These are phyloP conservation scores for Podabrus alpinus DNA, from an alignment of 2,888 invertebrate species.

Conservation along the genomic window DNA sequence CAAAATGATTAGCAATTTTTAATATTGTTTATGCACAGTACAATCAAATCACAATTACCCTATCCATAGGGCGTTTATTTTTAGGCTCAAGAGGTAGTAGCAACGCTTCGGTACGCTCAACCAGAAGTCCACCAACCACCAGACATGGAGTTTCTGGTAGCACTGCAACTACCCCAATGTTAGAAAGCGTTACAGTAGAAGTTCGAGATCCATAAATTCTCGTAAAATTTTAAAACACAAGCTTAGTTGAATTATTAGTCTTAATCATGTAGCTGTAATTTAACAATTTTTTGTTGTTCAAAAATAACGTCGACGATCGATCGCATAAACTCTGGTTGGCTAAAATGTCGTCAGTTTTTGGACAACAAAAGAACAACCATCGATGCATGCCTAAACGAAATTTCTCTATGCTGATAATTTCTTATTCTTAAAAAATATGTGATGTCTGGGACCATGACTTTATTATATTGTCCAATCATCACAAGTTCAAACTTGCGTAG, in stretches of 20 bases:
- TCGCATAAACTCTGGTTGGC: background rate
- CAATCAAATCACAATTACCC: constrained; percentile 26
- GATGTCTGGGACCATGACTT: constrained; percentile 54
- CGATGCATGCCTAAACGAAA: constrained; percentile 5
- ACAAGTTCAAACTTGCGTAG: constrained; percentile 35
- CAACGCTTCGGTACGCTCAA: constrained; percentile 75
- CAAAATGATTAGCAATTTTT: background rate
- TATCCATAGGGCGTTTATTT: constrained; percentile 55
- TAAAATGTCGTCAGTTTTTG: background rate
- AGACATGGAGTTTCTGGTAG: constrained; percentile 39
- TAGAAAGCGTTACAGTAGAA: constrained; percentile 76
- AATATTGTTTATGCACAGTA: constrained; percentile 19
- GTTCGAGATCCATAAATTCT: constrained; percentile 64
- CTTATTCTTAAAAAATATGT: constrained; percentile 44
- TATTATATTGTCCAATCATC: constrained; percentile 52
- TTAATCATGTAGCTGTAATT: constrained; percentile 21
- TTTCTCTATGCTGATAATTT: constrained; percentile 28
- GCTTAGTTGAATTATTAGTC: constrained; percentile 33
- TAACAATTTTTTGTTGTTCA: background rate
- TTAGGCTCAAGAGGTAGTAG: constrained; percentile 74
- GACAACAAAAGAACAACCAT: background rate
- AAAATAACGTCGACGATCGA: background rate
- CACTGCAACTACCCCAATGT: constrained; percentile 55
- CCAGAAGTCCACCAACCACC: constrained; percentile 58
- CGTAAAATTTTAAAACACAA: background rate